Percentiles rank a stretch among this genome's conserved stretches.
phyloP scores from a whole-genome alignment of 2,888 invertebrate genomes.

The Lissonota sp. region DNA sequence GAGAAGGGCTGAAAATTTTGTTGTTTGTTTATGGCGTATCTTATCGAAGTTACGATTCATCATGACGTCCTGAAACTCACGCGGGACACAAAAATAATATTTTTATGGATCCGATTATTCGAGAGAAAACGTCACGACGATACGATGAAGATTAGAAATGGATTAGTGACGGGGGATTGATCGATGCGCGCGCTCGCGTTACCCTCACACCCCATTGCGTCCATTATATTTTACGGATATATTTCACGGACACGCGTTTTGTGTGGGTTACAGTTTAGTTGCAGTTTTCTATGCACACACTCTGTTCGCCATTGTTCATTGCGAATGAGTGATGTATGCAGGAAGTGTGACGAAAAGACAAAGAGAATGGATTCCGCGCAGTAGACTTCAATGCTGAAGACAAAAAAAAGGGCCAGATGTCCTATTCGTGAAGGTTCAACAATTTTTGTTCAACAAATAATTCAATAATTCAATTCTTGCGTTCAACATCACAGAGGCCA shows the following conservation, averaged over 20 bases:
- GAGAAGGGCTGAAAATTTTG: too few relatives aligned
- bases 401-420: background rate
- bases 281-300: background rate
- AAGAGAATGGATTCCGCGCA: conserved; percentile 10
- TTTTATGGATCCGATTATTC: conserved; percentile 1
- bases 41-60: conserved; percentile 6
- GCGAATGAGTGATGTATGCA: conserved; percentile 18
- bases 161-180: conserved; percentile 62
- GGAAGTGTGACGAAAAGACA: background rate
- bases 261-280: background rate
- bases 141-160: conserved; percentile 57
- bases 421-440: background rate
- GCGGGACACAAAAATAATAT: conserved; percentile 29
- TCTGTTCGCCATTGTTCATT: conserved; percentile 31
- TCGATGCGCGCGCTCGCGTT: conserved; percentile 46
- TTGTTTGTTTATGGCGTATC: too few relatives aligned
- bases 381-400: background rate
- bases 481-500: too few relatives aligned
- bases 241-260: conserved; percentile 16
- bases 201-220: conserved; percentile 41
- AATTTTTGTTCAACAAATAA: too few relatives aligned
- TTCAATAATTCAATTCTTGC: too few relatives aligned
- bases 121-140: conserved; percentile 26
- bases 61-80: conserved; percentile 4
- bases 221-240: conserved; percentile 43